These are phyloP conservation scores for Eupithecia subumbrata DNA, from an alignment of 2,888 invertebrate genomes.

Conservation along the genomic window DNA sequence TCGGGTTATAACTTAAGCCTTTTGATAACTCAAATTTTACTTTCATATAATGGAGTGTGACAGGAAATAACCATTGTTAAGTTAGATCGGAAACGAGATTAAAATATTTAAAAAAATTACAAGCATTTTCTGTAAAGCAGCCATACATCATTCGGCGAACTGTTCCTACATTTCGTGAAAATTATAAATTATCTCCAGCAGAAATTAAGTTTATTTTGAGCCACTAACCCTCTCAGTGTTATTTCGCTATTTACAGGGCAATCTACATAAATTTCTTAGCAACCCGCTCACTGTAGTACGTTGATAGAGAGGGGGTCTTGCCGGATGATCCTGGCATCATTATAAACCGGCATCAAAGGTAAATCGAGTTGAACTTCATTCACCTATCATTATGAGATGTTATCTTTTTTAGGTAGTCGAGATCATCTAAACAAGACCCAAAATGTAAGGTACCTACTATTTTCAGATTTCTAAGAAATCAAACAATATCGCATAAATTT, in stretches of 20 bases:
- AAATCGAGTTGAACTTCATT: not conserved
- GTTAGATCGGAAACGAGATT: too few species aligned
- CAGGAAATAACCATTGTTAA: not conserved
- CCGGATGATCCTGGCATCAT: constrained; percentile 11
- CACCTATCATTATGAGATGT: not conserved
- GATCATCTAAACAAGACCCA: not conserved
- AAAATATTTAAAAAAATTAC: too few species aligned
- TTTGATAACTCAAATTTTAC: not conserved
- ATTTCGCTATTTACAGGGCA: constrained; percentile 38
- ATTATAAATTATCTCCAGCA: constrained; percentile 30
- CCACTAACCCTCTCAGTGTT: constrained; percentile 30
- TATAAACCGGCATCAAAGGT: not conserved
- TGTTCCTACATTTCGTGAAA: constrained; percentile 27
- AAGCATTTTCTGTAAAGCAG: too few species aligned
- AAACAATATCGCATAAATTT: too few species aligned
- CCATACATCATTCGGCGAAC: constrained; percentile 6
- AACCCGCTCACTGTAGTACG: constrained; percentile 22
- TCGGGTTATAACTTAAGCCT: not conserved
- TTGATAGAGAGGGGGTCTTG: not conserved
- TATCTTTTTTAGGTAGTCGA: not conserved
- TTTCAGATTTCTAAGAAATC: too few species aligned
- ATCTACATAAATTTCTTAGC: constrained; percentile 38
- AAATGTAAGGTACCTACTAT: too few species aligned
- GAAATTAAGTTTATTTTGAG: constrained; percentile 34
- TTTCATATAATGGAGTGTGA: not conserved